Conservation (phyloP, 2,113 vertebrate genomes). For the Cavia porcellus region DNA sequence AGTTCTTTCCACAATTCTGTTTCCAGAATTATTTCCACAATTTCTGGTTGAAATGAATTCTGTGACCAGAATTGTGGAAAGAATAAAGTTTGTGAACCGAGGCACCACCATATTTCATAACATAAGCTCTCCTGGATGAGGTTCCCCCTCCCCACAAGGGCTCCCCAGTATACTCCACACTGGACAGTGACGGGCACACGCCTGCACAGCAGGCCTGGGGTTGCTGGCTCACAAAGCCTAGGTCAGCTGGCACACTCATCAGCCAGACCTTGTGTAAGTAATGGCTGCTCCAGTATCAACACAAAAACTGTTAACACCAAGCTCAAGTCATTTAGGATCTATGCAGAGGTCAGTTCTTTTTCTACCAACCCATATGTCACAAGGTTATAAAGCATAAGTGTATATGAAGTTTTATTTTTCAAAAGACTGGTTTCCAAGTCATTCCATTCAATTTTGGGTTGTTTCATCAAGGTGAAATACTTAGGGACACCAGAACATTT, state of each 20-base stretch:
- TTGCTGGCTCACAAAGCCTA: neutral
- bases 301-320: neutral
- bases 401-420: neutral
- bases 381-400: neutral
- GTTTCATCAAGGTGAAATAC: neutral
- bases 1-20: neutral
- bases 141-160: neutral
- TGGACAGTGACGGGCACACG: neutral
- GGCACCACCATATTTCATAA: neutral
- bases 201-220: neutral
- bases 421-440: neutral
- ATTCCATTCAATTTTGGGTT: neutral
- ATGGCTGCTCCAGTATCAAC: neutral
- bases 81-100: neutral
- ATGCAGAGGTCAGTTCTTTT: neutral
- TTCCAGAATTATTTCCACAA: neutral
- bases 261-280: neutral
- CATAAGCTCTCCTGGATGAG: neutral
- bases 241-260: neutral
- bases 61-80: neutral
- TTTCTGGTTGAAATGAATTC: neutral
- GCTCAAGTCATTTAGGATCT: neutral
- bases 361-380: neutral
- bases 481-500: neutral
- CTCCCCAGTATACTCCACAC: neutral